phyloP scores from a whole-genome alignment of 2,888 invertebrate genomes.

The Mesorhabditis spiculigera region DNA sequence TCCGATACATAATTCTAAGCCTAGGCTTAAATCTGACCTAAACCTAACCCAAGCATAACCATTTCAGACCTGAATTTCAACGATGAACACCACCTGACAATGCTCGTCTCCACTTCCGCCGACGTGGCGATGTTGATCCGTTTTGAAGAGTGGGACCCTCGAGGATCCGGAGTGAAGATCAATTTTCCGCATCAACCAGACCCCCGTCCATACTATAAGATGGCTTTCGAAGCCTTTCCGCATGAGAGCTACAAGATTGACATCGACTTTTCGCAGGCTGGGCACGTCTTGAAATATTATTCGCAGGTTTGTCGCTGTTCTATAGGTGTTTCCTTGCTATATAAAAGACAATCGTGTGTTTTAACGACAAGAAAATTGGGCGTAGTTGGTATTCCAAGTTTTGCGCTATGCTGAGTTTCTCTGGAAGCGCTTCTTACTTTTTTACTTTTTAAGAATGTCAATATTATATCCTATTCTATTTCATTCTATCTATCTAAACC shows the following conservation, averaged over 20 bases:
- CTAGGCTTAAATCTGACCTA: too few relatives aligned
- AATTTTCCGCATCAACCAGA: background rate
- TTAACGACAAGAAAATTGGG: too few relatives aligned
- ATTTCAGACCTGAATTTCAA: background rate
- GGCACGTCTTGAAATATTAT: background rate
- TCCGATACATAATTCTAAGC: too few relatives aligned
- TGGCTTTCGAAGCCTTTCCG: background rate
- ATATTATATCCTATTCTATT: too few relatives aligned
- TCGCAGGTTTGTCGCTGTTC: background rate
- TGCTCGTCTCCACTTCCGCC: background rate
- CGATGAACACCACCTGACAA: background rate
- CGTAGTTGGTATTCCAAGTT: too few relatives aligned
- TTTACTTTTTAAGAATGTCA: too few relatives aligned
- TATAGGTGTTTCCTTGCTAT: too few relatives aligned
- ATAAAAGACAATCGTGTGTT: too few relatives aligned
- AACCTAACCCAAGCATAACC: too few relatives aligned
- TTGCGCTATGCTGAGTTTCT: too few relatives aligned
- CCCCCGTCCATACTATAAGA: background rate
- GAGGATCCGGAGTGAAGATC: background rate
- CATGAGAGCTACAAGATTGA: background rate
- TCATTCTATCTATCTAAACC: too few relatives aligned
- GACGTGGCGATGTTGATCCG: background rate
- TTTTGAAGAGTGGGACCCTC: background rate
- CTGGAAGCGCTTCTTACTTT: too few relatives aligned
- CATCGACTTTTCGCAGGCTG: constrained; percentile 1